Conservation (phyloP, 2,888 invertebrate genomes). For the Drosophila anomalata region DNA sequence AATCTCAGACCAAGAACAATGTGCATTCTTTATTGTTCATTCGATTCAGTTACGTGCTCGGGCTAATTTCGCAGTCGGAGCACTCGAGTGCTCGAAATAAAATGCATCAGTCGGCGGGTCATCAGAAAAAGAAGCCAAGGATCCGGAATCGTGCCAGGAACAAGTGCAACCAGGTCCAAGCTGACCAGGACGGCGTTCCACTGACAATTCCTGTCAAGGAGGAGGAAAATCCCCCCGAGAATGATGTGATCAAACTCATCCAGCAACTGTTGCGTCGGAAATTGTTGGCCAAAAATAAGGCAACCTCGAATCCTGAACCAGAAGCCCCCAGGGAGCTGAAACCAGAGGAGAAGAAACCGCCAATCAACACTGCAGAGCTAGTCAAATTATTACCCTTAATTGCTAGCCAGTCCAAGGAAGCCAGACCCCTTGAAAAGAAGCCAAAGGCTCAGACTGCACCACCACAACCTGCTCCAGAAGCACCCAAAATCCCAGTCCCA, state of each 20-base stretch:
- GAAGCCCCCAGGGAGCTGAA: not conserved
- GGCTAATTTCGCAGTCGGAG: constrained; percentile 9
- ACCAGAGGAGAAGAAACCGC: not conserved
- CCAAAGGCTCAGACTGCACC: constrained; percentile 12
- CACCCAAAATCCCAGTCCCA: not conserved
- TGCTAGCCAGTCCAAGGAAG: constrained; percentile 11
- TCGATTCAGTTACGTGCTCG: constrained; percentile 45
- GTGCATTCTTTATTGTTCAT: constrained; percentile 56
- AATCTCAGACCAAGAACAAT: constrained; percentile 40
- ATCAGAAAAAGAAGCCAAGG: constrained; percentile 72
- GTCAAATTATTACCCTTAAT: not conserved
- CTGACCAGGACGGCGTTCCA: not conserved
- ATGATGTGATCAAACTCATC: constrained; percentile 56
- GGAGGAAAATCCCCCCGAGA: constrained; percentile 11
- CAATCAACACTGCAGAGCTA: not conserved
- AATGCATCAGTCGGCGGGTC: constrained; percentile 49
- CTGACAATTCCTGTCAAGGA: not conserved
- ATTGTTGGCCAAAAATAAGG: constrained; percentile 51
- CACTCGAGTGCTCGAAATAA: not conserved
- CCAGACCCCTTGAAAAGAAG: constrained; percentile 13
- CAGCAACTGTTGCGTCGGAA: constrained; percentile 72
- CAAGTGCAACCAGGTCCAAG: constrained; percentile 66
- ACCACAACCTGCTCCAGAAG: not conserved
- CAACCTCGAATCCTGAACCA: not conserved
- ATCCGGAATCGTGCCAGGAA: constrained; percentile 77